Percentiles rank a stretch among this genome's conserved stretches.
These are phyloP conservation scores for Tetropium fuscum DNA, from an alignment of 2,888 invertebrate genomes.

Conservation along the genomic window DNA sequence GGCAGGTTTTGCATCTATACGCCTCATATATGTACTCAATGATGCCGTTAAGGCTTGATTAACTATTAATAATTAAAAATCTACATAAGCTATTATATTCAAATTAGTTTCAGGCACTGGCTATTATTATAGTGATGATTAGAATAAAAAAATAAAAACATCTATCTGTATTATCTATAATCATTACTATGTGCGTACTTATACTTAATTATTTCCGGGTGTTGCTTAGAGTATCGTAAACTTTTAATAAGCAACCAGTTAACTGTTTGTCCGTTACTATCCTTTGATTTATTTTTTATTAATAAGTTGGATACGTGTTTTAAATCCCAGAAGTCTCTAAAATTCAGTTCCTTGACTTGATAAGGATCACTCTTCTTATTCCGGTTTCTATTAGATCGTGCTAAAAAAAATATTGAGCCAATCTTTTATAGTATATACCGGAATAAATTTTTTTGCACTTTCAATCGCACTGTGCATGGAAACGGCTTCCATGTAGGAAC, in stretches of 20 bases:
- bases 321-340: neutral
- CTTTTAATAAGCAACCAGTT: conserved; percentile 5
- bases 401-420: conserved; percentile 18
- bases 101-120: too few relatives aligned
- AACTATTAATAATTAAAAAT: too few relatives aligned
- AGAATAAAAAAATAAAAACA: too few relatives aligned
- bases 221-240: neutral
- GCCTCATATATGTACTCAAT: too few relatives aligned
- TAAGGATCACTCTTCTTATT: conserved; percentile 1
- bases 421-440: conserved; percentile 19
- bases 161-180: too few relatives aligned
- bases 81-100: too few relatives aligned
- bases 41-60: too few relatives aligned
- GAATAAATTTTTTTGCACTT: conserved; percentile 35
- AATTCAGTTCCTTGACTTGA: neutral
- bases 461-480: conserved; percentile 39
- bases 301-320: neutral
- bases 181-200: neutral
- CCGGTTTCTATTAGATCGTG: neutral
- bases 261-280: conserved; percentile 5
- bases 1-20: too few relatives aligned
- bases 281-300: conserved; percentile 5
- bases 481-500: conserved; percentile 20
- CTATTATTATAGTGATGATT: too few relatives aligned
- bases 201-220: neutral